Conservation (phyloP, 2,113 vertebrate species). For the Cephalopterus ornatus region DNA sequence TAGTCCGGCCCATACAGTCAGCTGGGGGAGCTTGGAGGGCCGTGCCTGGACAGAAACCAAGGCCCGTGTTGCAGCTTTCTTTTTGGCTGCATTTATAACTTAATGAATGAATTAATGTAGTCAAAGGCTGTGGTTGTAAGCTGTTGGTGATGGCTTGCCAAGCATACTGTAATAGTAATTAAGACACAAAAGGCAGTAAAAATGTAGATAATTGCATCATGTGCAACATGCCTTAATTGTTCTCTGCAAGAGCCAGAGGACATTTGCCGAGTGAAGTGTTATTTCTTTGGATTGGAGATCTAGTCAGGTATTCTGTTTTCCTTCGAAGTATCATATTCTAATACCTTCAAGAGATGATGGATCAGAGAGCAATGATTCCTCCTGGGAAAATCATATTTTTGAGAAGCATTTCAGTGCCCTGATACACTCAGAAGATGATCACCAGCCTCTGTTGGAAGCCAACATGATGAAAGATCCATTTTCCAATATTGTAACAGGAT, state of each 20-base stretch:
- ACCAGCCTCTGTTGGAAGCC: neutral
- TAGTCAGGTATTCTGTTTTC: neutral
- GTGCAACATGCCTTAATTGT: neutral
- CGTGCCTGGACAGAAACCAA: neutral
- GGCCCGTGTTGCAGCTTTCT: neutral
- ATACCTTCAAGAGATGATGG: neutral
- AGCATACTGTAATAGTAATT: constrained; percentile 35
- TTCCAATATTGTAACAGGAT: neutral
- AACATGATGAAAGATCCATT: neutral
- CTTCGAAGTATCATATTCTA: neutral
- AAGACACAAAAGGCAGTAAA: constrained; percentile 36
- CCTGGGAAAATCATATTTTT: neutral
- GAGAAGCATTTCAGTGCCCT: neutral
- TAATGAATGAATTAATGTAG: constrained; percentile 4
- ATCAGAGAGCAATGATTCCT: neutral
- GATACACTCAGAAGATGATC: neutral
- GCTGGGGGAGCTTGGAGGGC: neutral
- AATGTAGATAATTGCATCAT: constrained; percentile 30
- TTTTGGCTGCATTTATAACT: neutral
- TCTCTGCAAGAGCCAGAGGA: neutral
- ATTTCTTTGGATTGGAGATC: neutral
- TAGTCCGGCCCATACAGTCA: neutral
- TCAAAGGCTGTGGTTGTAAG: neutral
- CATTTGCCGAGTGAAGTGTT: neutral
- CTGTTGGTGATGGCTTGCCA: neutral